A percentile compares a stretch with the other conserved stretches of the same genome.
phyloP scores from a whole-genome alignment of 2,888 invertebrate species.

The Ctenicera cuprea region DNA sequence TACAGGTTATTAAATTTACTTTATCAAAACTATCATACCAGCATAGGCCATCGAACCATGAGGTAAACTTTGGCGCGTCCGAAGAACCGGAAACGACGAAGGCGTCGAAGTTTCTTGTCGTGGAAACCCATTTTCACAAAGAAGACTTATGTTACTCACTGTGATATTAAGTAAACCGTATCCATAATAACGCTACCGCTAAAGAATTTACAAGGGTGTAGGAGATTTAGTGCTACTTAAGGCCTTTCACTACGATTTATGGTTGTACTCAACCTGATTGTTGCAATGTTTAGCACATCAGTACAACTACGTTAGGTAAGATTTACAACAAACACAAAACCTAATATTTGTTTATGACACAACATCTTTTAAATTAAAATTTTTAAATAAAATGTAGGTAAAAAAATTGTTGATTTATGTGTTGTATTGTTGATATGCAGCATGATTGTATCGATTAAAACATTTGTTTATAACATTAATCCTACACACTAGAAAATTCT shows the following conservation, averaged over 20 bases:
- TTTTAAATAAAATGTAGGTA: background rate
- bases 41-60: constrained; percentile 77
- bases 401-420: too few relatives aligned
- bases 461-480: background rate
- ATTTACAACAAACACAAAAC: constrained; percentile 23
- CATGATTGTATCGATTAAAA: background rate
- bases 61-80: constrained; percentile 78
- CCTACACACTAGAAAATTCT: background rate
- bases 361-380: background rate
- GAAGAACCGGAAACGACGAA: constrained; percentile 76
- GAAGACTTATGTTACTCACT: constrained; percentile 6
- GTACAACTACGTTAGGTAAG: constrained; percentile 4
- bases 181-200: constrained; percentile 16
- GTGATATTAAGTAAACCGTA: background rate
- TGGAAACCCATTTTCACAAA: constrained; percentile 72
- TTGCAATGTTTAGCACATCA: background rate
- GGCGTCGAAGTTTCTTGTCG: constrained; percentile 75
- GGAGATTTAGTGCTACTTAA: constrained; percentile 5
- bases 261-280: background rate
- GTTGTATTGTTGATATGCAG: background rate
- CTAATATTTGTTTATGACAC: background rate
- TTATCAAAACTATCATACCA: constrained; percentile 71
- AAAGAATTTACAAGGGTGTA: constrained; percentile 10
- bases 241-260: constrained; percentile 1
- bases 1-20: constrained; percentile 49